phyloP scores from a whole-genome alignment of 2,797 vertebrate species.

The Kryptolebias ocellatus region DNA sequence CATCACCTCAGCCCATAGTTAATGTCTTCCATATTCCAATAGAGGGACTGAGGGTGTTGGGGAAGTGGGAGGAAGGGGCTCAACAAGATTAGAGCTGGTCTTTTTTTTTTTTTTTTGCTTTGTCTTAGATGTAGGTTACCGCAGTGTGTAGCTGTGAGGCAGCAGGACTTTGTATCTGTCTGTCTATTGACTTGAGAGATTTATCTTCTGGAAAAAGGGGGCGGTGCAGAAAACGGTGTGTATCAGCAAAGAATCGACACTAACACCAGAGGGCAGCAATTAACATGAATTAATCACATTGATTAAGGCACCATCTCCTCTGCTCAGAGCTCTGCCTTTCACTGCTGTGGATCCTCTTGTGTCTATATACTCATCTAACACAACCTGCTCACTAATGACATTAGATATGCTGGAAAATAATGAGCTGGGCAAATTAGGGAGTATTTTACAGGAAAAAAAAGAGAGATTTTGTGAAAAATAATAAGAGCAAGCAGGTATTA shows the following conservation, averaged over 20 bases:
- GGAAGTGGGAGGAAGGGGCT: neutral
- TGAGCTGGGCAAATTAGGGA: neutral
- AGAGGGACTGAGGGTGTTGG: constrained; percentile 9
- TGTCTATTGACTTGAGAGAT: constrained; percentile 65
- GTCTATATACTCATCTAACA: neutral
- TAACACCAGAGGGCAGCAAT: constrained; percentile 71
- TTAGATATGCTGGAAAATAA: constrained; percentile 15
- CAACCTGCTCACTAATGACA: constrained; percentile 14
- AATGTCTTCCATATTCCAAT: constrained; percentile 56
- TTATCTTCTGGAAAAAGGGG: constrained; percentile 58
- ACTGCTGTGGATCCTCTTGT: constrained; percentile 23
- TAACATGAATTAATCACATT: constrained; percentile 75
- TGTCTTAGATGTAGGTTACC: constrained; percentile 35
- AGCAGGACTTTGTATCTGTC: constrained; percentile 60
- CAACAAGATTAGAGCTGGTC: neutral
- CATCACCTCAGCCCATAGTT: constrained; percentile 55
- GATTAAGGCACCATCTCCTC: constrained; percentile 60
- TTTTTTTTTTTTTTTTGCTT: constrained; percentile 2
- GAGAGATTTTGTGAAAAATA: no score
- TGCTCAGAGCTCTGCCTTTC: constrained; percentile 39
- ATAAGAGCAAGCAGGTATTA: neutral
- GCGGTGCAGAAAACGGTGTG: constrained; percentile 46
- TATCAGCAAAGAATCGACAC: constrained; percentile 71
- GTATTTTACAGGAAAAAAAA: no score
- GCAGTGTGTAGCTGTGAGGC: constrained; percentile 54